A percentile compares a stretch with the other conserved stretches of the same genome.
Evolutionary conservation across 2,797 vertebrate genomes (phyloP).

Genomic region (Coendou prehensilis): DNA sequence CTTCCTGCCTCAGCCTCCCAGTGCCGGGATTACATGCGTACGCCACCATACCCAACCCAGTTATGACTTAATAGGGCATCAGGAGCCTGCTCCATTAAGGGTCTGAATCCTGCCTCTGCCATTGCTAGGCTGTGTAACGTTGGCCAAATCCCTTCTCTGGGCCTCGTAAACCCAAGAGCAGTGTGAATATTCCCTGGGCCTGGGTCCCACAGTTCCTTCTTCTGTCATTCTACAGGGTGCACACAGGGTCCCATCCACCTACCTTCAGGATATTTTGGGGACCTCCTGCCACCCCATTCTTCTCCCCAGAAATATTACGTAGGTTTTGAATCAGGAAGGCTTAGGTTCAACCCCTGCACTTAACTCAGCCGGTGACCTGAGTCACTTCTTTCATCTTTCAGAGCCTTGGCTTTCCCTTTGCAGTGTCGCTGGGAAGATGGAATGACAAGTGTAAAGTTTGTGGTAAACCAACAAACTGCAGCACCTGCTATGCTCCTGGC

Average conservation of each 20-base stretch:
- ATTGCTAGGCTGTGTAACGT: background rate
- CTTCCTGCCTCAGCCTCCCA: background rate
- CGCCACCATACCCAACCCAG: background rate
- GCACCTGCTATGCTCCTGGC: background rate
- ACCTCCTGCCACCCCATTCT: background rate
- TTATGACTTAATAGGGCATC: background rate
- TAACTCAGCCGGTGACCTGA: background rate
- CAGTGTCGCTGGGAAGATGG: background rate
- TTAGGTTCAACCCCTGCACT: background rate
- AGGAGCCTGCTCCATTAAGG: background rate
- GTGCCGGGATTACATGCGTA: background rate
- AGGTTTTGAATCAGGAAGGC: background rate
- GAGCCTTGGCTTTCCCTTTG: background rate
- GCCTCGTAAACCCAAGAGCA: background rate
- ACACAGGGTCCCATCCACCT: background rate
- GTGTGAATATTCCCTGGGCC: background rate
- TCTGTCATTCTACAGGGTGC: background rate
- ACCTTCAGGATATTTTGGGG: background rate
- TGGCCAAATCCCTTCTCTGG: background rate
- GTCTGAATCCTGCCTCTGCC: background rate
- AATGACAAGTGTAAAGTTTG: background rate
- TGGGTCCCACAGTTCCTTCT: background rate
- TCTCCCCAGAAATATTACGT: background rate
- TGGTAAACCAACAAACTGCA: background rate
- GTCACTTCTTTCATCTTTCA: background rate